A percentile compares a stretch with the other conserved stretches of the same genome.
phyloP scores from a whole-genome alignment of 2,888 invertebrate genomes.

The Uropetala carovei region DNA sequence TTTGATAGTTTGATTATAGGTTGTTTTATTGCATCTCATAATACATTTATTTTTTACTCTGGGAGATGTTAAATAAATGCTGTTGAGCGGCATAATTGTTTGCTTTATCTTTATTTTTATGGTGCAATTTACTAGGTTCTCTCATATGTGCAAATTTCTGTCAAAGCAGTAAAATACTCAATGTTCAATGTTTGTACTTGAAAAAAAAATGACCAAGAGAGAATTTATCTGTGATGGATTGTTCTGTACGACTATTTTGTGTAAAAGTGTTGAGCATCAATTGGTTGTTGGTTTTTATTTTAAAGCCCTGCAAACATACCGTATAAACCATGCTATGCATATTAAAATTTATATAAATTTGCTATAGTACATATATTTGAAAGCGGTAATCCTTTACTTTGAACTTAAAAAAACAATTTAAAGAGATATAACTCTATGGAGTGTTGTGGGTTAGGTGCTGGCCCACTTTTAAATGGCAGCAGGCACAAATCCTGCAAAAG shows the following conservation, averaged over 20 bases:
- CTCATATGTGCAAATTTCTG: conserved; percentile 60
- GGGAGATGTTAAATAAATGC: conserved; percentile 60
- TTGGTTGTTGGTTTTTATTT: conserved; percentile 15
- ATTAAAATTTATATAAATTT: neutral
- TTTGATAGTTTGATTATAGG: conserved; percentile 60
- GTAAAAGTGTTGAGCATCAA: conserved; percentile 67
- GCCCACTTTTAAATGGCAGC: too few relatives aligned
- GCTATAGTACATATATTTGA: neutral
- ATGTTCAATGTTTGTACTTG: conserved; percentile 64
- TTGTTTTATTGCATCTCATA: conserved; percentile 61
- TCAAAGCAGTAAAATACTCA: conserved; percentile 57
- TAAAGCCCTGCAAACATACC: neutral
- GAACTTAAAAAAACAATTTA: neutral
- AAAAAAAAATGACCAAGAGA: conserved; percentile 64
- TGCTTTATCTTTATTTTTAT: conserved; percentile 63
- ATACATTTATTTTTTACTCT: conserved; percentile 63
- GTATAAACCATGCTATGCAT: neutral
- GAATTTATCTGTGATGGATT: conserved; percentile 65
- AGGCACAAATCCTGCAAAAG: too few relatives aligned
- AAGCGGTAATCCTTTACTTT: conserved; percentile 52
- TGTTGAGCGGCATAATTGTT: conserved; percentile 61
- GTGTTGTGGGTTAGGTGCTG: too few relatives aligned
- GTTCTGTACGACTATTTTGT: conserved; percentile 66
- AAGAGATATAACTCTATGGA: too few relatives aligned
- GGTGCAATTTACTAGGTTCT: conserved; percentile 59